Conservation (phyloP, 2,888 invertebrate genomes). For the Macrosoma leucophasiata region DNA sequence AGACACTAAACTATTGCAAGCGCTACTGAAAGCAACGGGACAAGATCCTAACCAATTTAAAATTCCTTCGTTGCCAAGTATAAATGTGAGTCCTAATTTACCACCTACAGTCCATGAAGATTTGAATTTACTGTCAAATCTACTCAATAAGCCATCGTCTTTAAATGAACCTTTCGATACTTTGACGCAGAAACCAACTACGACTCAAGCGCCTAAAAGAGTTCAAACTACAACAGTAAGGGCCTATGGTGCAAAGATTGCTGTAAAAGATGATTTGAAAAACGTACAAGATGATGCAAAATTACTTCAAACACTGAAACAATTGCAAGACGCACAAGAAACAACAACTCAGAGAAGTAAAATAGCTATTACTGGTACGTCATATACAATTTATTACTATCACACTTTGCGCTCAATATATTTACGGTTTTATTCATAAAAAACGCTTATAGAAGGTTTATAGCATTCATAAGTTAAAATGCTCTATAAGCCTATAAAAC, state of each 20-base stretch:
- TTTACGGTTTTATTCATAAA: no score
- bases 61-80: constrained; percentile 51
- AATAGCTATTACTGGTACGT: constrained; percentile 58
- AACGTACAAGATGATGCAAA: constrained; percentile 60
- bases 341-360: constrained; percentile 57
- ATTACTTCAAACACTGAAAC: constrained; percentile 67
- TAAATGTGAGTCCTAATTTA: constrained; percentile 43
- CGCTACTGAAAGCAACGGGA: constrained; percentile 62
- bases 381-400: no score
- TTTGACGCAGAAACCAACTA: constrained; percentile 45
- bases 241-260: constrained; percentile 58
- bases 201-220: constrained; percentile 17
- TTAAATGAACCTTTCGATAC: constrained; percentile 53
- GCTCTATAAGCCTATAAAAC: no score
- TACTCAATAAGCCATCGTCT: constrained; percentile 55
- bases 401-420: no score
- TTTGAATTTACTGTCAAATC: constrained; percentile 50
- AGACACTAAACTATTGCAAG: constrained; percentile 65
- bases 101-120: constrained; percentile 39
- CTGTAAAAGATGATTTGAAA: constrained; percentile 53
- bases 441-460: no score
- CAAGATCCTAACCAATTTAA: constrained; percentile 66
- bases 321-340: constrained; percentile 64
- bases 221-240: constrained; percentile 37
- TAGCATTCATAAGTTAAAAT: no score